Evolutionary conservation across 2,113 vertebrate species (phyloP), one percentile per base, ranked within the genome.

Genomic region (Sinocyclocheilus rhinocerous): DNA sequence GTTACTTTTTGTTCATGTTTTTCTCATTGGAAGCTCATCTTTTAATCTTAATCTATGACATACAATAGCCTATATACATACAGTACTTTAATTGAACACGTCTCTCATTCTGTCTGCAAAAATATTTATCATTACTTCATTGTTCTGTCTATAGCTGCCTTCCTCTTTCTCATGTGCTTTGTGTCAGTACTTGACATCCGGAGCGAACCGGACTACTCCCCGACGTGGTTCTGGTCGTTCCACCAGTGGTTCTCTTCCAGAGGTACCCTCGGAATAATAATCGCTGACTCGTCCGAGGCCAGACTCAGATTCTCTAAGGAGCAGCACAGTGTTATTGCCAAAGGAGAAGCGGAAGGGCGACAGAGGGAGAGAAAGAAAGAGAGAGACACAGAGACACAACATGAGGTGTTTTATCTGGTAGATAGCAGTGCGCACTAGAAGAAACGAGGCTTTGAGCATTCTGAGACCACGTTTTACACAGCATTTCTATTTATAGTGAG

Each of bases 251-350:
- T 95, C 95, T 94, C 92, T 94, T 95, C 94, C 95, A 93, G 91
- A 73, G 90, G 95, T 93, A 93, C 94, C 93, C 90, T 92, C 92
- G 94, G 94, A 90, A 94, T 93, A 91, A 94, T 93, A 94, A 96
- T 94, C 90, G 93, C 92, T 84, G 93, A 94, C 87, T 93, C 94
- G 91, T 91, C 94, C 92, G 90, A 91, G 76, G 88, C 95, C 93
- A 61, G 93, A 92, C 20, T 94, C 89, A 92, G 91, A 90, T 89
- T 93, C 94, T 92, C 95, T 96, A 91, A 88, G 90, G 90, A 91
- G 93, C 93, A 93, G 92, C 88, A 92, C 86, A 94, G 85, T 84
- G 90, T 94, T 94, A 67, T 29, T 50, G 79, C 70, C 85, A 36
- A 50, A 75, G 79, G 59, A 36, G 55, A 39, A 83, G 18, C 13